A percentile compares a stretch with the other conserved stretches of the same genome.
Conservation (phyloP, 2,888 invertebrate species). For the Caenorhabditis sp. region DNA sequence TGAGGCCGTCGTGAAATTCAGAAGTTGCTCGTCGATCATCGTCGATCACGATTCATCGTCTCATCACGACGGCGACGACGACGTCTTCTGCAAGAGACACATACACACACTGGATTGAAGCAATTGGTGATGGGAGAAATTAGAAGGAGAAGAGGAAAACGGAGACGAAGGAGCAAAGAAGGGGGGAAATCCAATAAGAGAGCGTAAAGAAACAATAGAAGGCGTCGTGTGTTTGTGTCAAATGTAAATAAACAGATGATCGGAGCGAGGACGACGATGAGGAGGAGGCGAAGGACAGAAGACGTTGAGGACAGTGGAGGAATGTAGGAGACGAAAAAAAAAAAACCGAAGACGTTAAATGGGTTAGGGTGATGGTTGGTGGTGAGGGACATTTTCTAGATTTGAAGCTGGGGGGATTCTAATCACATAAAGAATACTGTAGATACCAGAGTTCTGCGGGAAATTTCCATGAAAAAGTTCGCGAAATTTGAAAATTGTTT, state of each 20-base stretch:
- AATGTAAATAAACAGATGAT: conserved; percentile 64
- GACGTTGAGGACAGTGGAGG: conserved; percentile 18
- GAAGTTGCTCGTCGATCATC: conserved; percentile 21
- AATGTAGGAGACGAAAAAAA: conserved; percentile 1
- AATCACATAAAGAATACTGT: neutral
- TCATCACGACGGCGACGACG: conserved; percentile 24
- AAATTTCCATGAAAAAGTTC: too few species aligned
- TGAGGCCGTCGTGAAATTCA: conserved; percentile 20
- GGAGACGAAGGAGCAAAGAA: neutral
- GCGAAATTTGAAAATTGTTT: too few species aligned
- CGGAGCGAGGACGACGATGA: too few species aligned
- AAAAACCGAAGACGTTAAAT: neutral
- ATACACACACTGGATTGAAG: neutral
- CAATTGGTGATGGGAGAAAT: conserved; percentile 8
- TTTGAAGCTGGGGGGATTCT: neutral
- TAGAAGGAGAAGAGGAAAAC: conserved; percentile 14
- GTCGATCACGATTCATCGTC: conserved; percentile 33
- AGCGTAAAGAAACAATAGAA: conserved; percentile 17
- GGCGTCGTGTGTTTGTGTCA: conserved; percentile 29
- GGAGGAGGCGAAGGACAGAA: conserved; percentile 11
- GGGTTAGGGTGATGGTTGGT: neutral
- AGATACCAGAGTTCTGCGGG: neutral
- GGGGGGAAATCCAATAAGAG: conserved; percentile 36
- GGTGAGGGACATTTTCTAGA: neutral
- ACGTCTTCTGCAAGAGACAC: conserved; percentile 19